phyloP scores from a whole-genome alignment of 2,888 invertebrate species.

The Drosophila heteroneura region DNA sequence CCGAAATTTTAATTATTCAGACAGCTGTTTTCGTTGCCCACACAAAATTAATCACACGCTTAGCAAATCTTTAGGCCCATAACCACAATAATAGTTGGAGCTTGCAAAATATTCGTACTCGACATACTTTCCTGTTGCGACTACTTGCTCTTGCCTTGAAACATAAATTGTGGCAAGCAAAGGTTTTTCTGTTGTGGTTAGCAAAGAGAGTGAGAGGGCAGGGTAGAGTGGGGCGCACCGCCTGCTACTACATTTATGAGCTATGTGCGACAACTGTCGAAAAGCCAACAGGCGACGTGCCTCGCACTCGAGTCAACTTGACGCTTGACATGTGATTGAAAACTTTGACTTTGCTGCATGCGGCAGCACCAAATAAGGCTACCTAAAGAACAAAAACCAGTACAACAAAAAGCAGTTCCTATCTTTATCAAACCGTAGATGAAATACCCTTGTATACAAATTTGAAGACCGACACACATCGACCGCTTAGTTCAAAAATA shows the following conservation, averaged over 20 bases:
- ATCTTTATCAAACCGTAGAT: background rate
- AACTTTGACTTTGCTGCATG: slow-evolving; percentile 80
- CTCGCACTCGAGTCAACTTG: slow-evolving; percentile 68
- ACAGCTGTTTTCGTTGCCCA: slow-evolving; percentile 62
- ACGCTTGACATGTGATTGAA: slow-evolving; percentile 81
- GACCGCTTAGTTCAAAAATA: background rate
- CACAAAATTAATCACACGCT: slow-evolving; percentile 71
- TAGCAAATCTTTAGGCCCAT: slow-evolving; percentile 45
- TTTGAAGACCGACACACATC: background rate
- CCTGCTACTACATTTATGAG: slow-evolving; percentile 73
- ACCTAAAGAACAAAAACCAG: slow-evolving; percentile 16
- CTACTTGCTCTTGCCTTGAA: slow-evolving; percentile 14
- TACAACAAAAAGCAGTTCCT: background rate
- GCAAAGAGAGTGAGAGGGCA: background rate
- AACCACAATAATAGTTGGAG: slow-evolving; percentile 20
- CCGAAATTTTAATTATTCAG: slow-evolving; percentile 72
- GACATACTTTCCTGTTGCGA: slow-evolving; percentile 37
- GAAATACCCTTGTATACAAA: background rate
- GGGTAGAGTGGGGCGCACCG: background rate
- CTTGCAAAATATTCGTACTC: slow-evolving; percentile 25
- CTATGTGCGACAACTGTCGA: slow-evolving; percentile 78
- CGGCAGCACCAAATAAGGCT: slow-evolving; percentile 44
- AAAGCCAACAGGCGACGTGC: slow-evolving; percentile 62
- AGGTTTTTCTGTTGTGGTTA: slow-evolving; percentile 68
- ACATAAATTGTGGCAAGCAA: slow-evolving; percentile 68